Evolutionary conservation across 2,113 vertebrate species (phyloP).

Genomic region (Etia nguti): DNA sequence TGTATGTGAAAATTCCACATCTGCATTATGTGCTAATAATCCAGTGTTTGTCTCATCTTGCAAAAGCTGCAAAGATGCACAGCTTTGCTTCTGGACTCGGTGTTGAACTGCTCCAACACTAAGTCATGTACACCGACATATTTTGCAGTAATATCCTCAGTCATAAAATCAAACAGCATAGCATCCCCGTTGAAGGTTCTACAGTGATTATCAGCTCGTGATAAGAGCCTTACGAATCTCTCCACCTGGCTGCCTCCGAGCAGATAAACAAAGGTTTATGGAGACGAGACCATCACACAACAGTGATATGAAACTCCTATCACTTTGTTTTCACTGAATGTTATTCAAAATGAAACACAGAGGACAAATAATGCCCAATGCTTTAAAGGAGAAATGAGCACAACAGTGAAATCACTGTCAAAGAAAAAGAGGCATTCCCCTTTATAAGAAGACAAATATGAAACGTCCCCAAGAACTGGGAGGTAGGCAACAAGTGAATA

Average conservation of each 20-base stretch:
- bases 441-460: neutral
- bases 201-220: constrained; percentile 45
- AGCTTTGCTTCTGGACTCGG: neutral
- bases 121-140: neutral
- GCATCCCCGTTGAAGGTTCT: constrained; percentile 20
- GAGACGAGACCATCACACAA: constrained; percentile 32
- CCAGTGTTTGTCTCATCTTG: neutral
- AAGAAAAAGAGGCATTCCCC: neutral
- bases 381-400: neutral
- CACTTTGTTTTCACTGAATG: constrained; percentile 5
- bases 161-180: constrained; percentile 18
- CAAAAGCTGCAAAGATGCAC: neutral
- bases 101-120: neutral
- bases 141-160: constrained; percentile 52
- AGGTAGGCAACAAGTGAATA: neutral
- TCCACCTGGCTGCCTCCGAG: constrained; percentile 42
- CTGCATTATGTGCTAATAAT: neutral
- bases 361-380: neutral
- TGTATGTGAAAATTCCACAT: neutral
- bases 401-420: neutral
- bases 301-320: constrained; percentile 28
- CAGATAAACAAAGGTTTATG: constrained; percentile 44
- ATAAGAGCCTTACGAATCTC: constrained; percentile 35
- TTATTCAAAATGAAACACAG: constrained; percentile 8
- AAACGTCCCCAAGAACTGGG: neutral